Percentiles rank a stretch among this genome's conserved stretches.
phyloP scores from a whole-genome alignment of 2,888 invertebrate species.

The Hypolimnas misippus region DNA sequence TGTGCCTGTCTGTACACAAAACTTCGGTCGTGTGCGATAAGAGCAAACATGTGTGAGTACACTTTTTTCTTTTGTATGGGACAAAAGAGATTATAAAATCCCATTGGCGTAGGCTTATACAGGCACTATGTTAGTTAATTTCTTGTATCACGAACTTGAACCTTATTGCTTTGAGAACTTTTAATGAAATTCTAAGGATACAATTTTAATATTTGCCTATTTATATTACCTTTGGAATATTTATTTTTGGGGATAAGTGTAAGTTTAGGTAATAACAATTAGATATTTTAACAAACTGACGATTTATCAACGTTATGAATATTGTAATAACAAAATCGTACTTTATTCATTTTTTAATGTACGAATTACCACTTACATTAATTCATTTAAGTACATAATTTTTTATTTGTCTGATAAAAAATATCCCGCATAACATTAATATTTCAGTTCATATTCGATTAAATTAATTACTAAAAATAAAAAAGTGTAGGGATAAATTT shows the following conservation, averaged over 20 bases:
- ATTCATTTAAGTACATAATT: too few relatives aligned
- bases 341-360: too few relatives aligned
- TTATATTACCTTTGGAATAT: neutral
- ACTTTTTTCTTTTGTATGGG: constrained; percentile 74
- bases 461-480: too few relatives aligned
- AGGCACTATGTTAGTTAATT: constrained; percentile 35
- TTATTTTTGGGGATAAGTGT: neutral
- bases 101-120: constrained; percentile 54
- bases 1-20: constrained; percentile 60
- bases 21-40: constrained; percentile 62
- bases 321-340: too few relatives aligned
- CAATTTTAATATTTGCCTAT: constrained; percentile 5
- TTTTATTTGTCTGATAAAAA: too few relatives aligned
- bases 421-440: too few relatives aligned
- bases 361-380: too few relatives aligned
- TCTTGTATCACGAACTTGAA: constrained; percentile 40
- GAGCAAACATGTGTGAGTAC: constrained; percentile 62
- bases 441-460: too few relatives aligned
- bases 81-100: constrained; percentile 69
- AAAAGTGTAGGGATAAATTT: too few relatives aligned
- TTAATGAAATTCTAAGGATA: neutral
- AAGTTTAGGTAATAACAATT: neutral
- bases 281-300: too few relatives aligned
- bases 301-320: too few relatives aligned
- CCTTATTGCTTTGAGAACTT: constrained; percentile 48